Base-by-base conservation (phyloP, 2,888 invertebrate genomes). In the Koerneria pararmatus region DNA sequence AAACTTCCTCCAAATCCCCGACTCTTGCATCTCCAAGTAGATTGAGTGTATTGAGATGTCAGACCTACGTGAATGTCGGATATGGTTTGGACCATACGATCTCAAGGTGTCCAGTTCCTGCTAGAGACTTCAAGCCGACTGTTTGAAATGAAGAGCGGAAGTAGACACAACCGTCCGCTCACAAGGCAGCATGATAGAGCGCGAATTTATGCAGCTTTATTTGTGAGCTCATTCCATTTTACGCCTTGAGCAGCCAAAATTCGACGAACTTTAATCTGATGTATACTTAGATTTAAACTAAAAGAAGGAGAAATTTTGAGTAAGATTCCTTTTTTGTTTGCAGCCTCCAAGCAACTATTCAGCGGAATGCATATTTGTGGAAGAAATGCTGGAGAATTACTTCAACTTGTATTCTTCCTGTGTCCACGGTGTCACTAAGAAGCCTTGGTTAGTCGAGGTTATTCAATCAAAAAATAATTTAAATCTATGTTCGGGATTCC, bases 401-500 rank as follows among this genome's bases (percentile, higher is more conserved):
- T 83, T 80, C 74, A 83, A 83, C 67, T 71, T 82, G 11, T 83
- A 83, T 66, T 75, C 83, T 11, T 82, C 81, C 5, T 83, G 83
- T 69, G 71, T 73, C 11, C 76, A 82, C 61, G 79, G 80, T 11
- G 56, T 61, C 6, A 54, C 67, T 11, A 58, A 68, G 34, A 67
- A 68, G 63, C 73, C 74, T 19, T 77, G 80, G 80, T 77, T 57
- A 65, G 69, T 76, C 31, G 6, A 11, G 11, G 8, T 2, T 34
- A n/a, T 34, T 61, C 35, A 6, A 29, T 32, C 29, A 22, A 29
- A 8, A 11, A n/a, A n/a, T n/a, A n/a, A n/a, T n/a, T n/a, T n/a
- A n/a, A n/a, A n/a, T n/a, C n/a, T n/a, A n/a, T n/a, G n/a, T n/a
- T n/a, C n/a, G n/a, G n/a, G n/a, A n/a, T n/a, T n/a, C n/a, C n/a